Evolutionary conservation across 2,888 invertebrate genomes (phyloP).

Genomic region (Cecidostiba fungosa): DNA sequence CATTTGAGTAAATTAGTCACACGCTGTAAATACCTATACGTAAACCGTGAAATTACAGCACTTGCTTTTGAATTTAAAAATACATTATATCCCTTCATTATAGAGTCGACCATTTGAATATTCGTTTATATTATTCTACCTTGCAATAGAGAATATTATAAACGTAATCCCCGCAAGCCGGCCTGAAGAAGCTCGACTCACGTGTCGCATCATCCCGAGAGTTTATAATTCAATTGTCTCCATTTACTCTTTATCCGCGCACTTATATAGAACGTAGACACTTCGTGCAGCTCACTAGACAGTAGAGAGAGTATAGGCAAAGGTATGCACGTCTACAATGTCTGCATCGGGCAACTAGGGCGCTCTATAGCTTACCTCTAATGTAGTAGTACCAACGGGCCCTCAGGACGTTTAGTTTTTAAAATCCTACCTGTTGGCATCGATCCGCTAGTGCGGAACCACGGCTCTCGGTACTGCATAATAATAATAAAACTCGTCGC

Average conservation of each 20-base stretch:
- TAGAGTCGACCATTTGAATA: too few species aligned
- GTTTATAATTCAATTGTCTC: conserved; percentile 39
- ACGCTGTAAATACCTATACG: too few species aligned
- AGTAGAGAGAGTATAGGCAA: not conserved
- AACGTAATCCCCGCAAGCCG: not conserved
- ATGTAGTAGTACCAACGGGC: not conserved
- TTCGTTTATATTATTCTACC: too few species aligned
- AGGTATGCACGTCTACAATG: conserved; percentile 20
- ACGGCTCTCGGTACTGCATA: not conserved
- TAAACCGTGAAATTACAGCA: too few species aligned
- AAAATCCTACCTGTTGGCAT: conserved; percentile 34
- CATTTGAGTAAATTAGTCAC: too few species aligned
- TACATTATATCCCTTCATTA: too few species aligned
- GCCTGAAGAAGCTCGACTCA: not conserved
- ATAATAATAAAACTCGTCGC: conserved; percentile 7
- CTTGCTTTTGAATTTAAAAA: too few species aligned
- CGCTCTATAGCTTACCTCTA: not conserved
- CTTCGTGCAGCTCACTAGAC: not conserved
- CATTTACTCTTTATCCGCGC: not conserved
- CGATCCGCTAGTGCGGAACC: not conserved
- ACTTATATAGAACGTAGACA: not conserved
- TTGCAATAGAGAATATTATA: not conserved
- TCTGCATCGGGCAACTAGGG: conserved; percentile 18
- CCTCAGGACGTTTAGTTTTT: conserved; percentile 4
- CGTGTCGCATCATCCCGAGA: conserved; percentile 7